Conservation (phyloP, 1,140 invertebrate species). For the Meloidogyne floridensis region DNA sequence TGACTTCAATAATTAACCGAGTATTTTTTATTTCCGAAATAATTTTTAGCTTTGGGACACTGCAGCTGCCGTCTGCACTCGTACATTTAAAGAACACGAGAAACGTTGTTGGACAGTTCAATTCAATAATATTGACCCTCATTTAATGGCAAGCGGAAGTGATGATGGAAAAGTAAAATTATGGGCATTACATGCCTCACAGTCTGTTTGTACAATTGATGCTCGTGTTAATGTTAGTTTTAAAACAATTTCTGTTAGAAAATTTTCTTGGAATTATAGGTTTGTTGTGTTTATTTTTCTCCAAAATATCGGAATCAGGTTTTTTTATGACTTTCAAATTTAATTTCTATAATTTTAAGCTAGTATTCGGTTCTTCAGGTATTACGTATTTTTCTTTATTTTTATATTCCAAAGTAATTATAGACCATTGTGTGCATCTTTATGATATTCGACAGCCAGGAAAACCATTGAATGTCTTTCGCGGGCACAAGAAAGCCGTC, state of each 20-base stretch:
- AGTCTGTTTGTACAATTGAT: constrained; percentile 83
- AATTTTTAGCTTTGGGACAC: constrained; percentile 91
- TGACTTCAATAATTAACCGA: background rate
- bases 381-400: background rate
- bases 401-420: constrained; percentile 29
- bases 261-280: background rate
- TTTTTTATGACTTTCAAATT: constrained; percentile 67
- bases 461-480: constrained; percentile 80
- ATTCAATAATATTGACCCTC: constrained; percentile 87
- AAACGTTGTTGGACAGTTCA: constrained; percentile 95
- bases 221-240: constrained; percentile 82
- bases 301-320: constrained; percentile 78
- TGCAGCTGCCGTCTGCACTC: constrained; percentile 74
- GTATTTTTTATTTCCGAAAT: background rate
- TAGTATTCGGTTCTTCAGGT: constrained; percentile 29
- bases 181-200: constrained; percentile 71
- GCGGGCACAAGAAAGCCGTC: constrained; percentile 90
- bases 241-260: background rate
- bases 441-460: constrained; percentile 87
- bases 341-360: background rate
- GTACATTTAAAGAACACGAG: constrained; percentile 85
- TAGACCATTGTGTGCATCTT: constrained; percentile 93
- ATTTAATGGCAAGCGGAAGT: constrained; percentile 86
- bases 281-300: constrained; percentile 92
- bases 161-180: constrained; percentile 79